Evolutionary conservation across 2,797 vertebrate genomes (phyloP).

Genomic region (Podarcis lilfordi): DNA sequence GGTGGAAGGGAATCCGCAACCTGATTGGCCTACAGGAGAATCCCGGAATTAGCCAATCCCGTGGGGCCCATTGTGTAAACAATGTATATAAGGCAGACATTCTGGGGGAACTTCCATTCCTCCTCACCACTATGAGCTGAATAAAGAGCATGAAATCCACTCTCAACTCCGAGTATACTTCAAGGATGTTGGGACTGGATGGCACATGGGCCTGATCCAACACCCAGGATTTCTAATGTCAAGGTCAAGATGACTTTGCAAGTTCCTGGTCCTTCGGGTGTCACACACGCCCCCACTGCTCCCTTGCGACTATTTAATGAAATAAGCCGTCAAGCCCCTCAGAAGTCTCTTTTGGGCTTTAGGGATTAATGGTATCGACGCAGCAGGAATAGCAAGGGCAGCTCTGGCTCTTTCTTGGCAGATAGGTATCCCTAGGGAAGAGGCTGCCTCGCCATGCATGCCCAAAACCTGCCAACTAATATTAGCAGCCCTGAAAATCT

Average conservation of each 20-base stretch:
- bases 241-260: background rate
- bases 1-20: too few species aligned
- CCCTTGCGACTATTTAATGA: background rate
- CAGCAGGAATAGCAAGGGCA: background rate
- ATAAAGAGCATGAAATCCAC: too few species aligned
- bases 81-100: too few species aligned
- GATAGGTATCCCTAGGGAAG: rapidly evolving
- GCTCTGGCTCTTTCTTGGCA: background rate
- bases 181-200: too few species aligned
- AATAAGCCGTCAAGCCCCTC: background rate
- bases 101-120: too few species aligned
- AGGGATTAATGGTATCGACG: background rate
- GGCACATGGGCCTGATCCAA: too few species aligned
- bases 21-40: too few species aligned
- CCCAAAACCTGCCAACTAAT: background rate
- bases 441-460: background rate
- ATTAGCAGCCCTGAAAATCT: background rate
- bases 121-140: too few species aligned
- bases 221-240: background rate
- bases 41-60: too few species aligned
- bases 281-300: background rate
- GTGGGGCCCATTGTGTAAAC: too few species aligned
- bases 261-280: background rate
- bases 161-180: too few species aligned
- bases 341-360: background rate